Base-by-base conservation (phyloP, 2,113 vertebrate genomes). In the Bucco capensis region DNA sequence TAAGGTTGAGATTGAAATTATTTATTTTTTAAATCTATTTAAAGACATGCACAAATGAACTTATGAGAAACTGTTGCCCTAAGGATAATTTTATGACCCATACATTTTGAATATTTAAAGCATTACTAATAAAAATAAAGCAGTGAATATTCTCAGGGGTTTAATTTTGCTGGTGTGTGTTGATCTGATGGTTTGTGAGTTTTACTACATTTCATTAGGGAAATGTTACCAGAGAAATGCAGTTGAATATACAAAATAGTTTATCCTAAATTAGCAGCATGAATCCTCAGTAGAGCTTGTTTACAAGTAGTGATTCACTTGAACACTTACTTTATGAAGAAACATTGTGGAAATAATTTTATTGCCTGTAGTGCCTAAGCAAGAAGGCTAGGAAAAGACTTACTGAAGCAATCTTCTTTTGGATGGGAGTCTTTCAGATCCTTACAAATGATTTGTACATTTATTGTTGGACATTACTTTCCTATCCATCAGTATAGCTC, bases 61-160 rank as follows among this genome's bases (percentile, higher is more conserved):
- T 93, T 94, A 94, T 84, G 95, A 94, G 85, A 93, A 96, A 97
- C 96, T 90, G 90, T 96, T 94, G 93, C 96, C 83, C 93, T 95
- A 92, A 97, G 96, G 94, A 94, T 92, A 96, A 96, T 96, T 97
- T 97, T 97, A 97, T 97, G 96, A 96, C 94, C 96, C 76, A 75
- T 94, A 84, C 81, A 89, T 97, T 97, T 96, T 96, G 93, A 97
- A 96, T 97, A 97, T 97, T 97, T 97, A 97, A 97, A 96, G 83
- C 64, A 57, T 65, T 84, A 69, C 95, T 96, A 94, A 95, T 96
- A 95, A 94, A 97, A 97, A 95, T 90, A 96, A 95, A 97, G 78
- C 74, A 94, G 83, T 46, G 87, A 74, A 93, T 96, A 96, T 92
- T 97, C 95, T 96, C 92, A 94, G 42, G 94, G 81, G 93, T 46